phyloP scores from a whole-genome alignment of 2,113 vertebrate genomes.

The Myrmecobius fasciatus region DNA sequence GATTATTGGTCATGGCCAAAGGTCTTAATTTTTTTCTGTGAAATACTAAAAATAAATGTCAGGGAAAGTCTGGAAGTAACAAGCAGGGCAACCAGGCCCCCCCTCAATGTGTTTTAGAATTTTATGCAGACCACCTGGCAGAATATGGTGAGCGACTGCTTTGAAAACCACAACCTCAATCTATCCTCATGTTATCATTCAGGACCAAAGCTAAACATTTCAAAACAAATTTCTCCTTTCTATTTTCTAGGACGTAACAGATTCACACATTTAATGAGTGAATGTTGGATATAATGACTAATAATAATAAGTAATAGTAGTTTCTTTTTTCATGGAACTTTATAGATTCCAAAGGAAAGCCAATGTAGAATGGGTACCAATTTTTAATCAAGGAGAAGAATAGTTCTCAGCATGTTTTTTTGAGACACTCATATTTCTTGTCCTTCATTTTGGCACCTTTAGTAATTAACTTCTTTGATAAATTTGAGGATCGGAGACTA shows the following conservation, averaged over 20 bases:
- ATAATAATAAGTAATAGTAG: slow-evolving; percentile 42
- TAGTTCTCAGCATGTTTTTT: not conserved
- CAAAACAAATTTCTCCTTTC: not conserved
- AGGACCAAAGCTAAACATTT: not conserved
- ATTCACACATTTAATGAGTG: not conserved
- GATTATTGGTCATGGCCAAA: slow-evolving; percentile 35
- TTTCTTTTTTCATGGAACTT: slow-evolving; percentile 48
- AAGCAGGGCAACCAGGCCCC: no score
- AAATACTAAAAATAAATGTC: not conserved
- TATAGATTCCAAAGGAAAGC: slow-evolving; percentile 47
- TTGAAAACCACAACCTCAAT: rapidly evolving
- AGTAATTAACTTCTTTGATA: not conserved
- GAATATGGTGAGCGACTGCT: no score
- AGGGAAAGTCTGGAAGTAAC: rapidly evolving
- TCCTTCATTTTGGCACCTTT: not conserved
- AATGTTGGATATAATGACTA: slow-evolving; percentile 19
- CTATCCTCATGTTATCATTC: not conserved
- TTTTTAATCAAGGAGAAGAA: not conserved
- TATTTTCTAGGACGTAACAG: not conserved
- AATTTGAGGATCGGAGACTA: not conserved
- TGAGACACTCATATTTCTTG: not conserved
- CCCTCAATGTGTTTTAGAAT: not conserved
- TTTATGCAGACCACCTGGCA: not conserved
- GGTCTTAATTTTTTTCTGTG: not conserved
- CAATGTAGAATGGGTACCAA: slow-evolving; percentile 59